phyloP scores from a whole-genome alignment of 2,113 vertebrate species.

The Centropristis striata region DNA sequence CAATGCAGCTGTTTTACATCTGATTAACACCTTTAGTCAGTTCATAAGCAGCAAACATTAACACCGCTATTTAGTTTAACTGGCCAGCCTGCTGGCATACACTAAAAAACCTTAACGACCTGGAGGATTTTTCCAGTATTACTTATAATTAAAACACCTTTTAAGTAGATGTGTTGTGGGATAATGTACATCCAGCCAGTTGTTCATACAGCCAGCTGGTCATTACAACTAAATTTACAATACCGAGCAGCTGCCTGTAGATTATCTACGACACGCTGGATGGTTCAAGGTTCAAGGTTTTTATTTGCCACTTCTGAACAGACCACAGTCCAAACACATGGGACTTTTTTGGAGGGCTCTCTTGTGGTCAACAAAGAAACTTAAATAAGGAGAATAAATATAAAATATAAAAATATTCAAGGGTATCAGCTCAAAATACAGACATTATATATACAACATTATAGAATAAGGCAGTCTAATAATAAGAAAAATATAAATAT shows the following conservation, averaged over 20 bases:
- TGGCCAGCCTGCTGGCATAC: constrained; percentile 15
- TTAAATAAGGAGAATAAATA: too few species aligned
- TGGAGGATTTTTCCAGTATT: neutral
- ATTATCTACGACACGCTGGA: neutral
- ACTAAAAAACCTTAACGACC: constrained; percentile 34
- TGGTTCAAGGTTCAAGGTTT: too few species aligned
- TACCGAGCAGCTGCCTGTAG: constrained; percentile 37
- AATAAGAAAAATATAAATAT: too few species aligned
- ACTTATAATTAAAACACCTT: constrained; percentile 26
- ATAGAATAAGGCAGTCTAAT: too few species aligned
- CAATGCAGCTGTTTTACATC: neutral
- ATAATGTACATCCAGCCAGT: constrained; percentile 19
- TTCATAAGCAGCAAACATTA: constrained; percentile 26
- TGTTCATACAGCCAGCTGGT: constrained; percentile 38
- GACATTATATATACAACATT: too few species aligned
- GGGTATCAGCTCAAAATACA: too few species aligned
- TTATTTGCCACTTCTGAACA: too few species aligned
- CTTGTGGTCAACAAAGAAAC: too few species aligned
- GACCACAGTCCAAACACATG: too few species aligned
- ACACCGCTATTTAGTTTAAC: constrained; percentile 1
- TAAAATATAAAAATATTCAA: too few species aligned
- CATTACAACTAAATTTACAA: constrained; percentile 31
- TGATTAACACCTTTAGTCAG: neutral
- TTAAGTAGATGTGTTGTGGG: constrained; percentile 8
- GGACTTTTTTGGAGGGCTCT: too few species aligned